Conservation (phyloP, 2,113 vertebrate species). For the Argyrosomus japonicus region DNA sequence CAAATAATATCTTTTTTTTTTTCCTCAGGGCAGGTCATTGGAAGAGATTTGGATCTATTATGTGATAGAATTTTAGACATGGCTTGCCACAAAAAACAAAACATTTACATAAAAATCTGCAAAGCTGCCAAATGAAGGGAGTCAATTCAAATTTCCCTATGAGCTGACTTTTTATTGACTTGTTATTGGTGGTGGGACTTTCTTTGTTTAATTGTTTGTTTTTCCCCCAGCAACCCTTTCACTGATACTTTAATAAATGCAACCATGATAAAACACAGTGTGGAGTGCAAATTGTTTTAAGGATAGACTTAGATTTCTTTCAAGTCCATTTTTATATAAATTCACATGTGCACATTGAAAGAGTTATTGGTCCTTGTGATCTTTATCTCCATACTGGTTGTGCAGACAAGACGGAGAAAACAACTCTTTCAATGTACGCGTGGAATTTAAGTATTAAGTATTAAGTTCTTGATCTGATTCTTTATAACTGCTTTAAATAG, state of each 20-base stretch:
- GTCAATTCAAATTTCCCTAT: background rate
- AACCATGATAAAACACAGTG: background rate
- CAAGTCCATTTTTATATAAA: background rate
- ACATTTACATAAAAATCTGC: background rate
- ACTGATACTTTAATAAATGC: slow-evolving; percentile 37
- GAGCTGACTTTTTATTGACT: background rate
- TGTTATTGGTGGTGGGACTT: slow-evolving; percentile 27
- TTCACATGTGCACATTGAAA: background rate
- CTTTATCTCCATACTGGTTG: background rate
- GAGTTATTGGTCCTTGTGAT: background rate
- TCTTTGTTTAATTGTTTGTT: background rate
- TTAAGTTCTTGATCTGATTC: too few species aligned
- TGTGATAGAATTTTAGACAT: background rate
- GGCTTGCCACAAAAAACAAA: slow-evolving; percentile 16
- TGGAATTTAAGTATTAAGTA: too few species aligned
- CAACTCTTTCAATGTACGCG: too few species aligned
- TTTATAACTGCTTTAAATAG: too few species aligned
- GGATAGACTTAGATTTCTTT: background rate
- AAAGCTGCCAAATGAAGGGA: background rate
- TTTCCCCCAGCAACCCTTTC: background rate
- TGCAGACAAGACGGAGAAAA: too few species aligned
- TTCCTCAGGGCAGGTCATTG: background rate
- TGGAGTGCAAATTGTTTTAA: background rate
- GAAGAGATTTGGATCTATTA: slow-evolving; percentile 4
- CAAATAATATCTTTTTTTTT: background rate